Conservation (phyloP, 2,888 invertebrate species). For the Eupithecia dodoneata region DNA sequence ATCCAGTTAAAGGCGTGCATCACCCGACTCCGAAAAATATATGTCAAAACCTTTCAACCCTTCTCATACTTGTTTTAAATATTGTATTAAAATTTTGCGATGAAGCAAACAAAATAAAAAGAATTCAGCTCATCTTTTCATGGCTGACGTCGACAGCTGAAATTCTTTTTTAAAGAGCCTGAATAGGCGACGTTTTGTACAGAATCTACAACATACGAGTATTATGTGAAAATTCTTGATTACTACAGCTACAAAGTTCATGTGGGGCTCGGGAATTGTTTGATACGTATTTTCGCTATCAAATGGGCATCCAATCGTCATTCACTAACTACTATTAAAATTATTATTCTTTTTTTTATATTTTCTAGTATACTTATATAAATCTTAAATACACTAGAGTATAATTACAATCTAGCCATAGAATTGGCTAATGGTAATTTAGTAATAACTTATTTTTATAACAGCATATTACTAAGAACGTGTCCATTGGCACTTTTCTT, state of each 20-base stretch:
- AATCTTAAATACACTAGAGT: too few relatives aligned
- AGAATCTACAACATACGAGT: background rate
- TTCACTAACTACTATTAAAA: too few relatives aligned
- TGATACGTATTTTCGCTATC: background rate
- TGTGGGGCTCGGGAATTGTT: background rate
- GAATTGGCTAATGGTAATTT: too few relatives aligned
- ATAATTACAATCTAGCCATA: too few relatives aligned
- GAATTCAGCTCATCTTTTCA: conserved; percentile 19
- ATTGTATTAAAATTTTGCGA: conserved; percentile 6
- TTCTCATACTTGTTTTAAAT: conserved; percentile 3
- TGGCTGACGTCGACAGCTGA: conserved; percentile 14
- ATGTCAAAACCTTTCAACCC: background rate
- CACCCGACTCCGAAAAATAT: background rate
- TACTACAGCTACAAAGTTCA: background rate
- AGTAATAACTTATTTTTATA: too few relatives aligned
- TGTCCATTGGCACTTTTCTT: too few relatives aligned
- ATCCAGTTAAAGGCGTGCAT: background rate
- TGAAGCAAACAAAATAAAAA: conserved; percentile 18
- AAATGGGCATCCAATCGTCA: background rate
- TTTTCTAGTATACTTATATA: too few relatives aligned
- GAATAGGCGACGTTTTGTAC: conserved; percentile 22
- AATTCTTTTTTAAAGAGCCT: conserved; percentile 16
- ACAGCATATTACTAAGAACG: too few relatives aligned
- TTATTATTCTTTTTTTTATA: too few relatives aligned
- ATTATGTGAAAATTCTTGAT: conserved; percentile 1